Percentiles rank a stretch among this genome's conserved stretches.
Evolutionary conservation across 2,888 invertebrate genomes (phyloP).

Genomic region (Hesperia comma): DNA sequence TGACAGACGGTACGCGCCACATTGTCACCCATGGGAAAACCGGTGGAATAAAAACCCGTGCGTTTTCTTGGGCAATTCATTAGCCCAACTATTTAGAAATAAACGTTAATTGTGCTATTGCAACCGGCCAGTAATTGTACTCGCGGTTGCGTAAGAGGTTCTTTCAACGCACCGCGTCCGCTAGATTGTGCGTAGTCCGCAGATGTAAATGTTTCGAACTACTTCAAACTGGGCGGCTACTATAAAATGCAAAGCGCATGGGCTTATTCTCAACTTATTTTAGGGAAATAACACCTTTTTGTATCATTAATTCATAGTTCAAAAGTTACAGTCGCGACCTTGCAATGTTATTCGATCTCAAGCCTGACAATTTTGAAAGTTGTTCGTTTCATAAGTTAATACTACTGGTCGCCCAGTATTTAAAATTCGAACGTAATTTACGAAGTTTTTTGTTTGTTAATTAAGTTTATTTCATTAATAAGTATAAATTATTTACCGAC

Average conservation of each 20-base stretch:
- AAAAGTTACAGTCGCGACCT: too few species aligned
- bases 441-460: too few species aligned
- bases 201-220: slow-evolving; percentile 47
- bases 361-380: too few species aligned
- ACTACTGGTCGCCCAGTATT: too few species aligned
- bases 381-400: too few species aligned
- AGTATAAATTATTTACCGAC: too few species aligned
- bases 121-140: slow-evolving; percentile 52
- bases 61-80: slow-evolving; percentile 51
- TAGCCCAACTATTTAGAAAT: slow-evolving; percentile 50
- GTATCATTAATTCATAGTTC: too few species aligned
- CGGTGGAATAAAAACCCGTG: slow-evolving; percentile 46
- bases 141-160: slow-evolving; percentile 57
- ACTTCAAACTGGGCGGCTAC: slow-evolving; percentile 3
- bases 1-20: slow-evolving; percentile 17
- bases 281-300: too few species aligned
- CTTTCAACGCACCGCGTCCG: slow-evolving; percentile 46
- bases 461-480: too few species aligned
- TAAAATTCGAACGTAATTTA: too few species aligned
- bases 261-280: background rate
- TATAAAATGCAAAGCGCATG: background rate
- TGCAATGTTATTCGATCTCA: too few species aligned
- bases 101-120: slow-evolving; percentile 50
- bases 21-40: slow-evolving; percentile 56
- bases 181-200: slow-evolving; percentile 56